These are phyloP conservation scores for Oophaga pumilio DNA, from an alignment of 2,113 vertebrate genomes.

Conservation along the genomic window DNA sequence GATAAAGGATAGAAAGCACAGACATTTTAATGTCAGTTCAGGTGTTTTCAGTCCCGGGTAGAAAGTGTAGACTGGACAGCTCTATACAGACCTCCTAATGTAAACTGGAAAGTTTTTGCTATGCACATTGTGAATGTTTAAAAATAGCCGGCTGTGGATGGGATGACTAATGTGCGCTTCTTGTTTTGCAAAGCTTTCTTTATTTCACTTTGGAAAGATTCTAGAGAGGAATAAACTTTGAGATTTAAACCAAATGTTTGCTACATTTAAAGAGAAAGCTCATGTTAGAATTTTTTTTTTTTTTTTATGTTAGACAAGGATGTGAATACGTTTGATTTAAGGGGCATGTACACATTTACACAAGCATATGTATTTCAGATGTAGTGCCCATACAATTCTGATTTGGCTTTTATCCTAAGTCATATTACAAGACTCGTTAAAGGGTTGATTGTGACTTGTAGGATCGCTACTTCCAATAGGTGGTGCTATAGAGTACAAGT, in stretches of 20 bases:
- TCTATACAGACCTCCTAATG: conserved; percentile 48
- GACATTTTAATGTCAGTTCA: conserved; percentile 2
- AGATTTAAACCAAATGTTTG: conserved; percentile 43
- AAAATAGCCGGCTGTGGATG: conserved; percentile 49
- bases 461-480: no score
- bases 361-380: no score
- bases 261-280: not conserved
- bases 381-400: no score
- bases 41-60: conserved; percentile 16
- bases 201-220: conserved; percentile 47
- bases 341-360: no score
- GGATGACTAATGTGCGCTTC: conserved; percentile 50
- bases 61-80: conserved; percentile 32
- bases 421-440: no score
- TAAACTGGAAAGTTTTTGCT: conserved; percentile 55
- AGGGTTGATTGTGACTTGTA: no score
- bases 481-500: no score
- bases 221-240: conserved; percentile 21
- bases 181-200: conserved; percentile 53
- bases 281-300: not conserved
- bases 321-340: not conserved
- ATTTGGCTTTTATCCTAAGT: no score
- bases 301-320: not conserved
- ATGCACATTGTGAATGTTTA: conserved; percentile 51
- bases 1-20: not conserved